Evolutionary conservation across 2,888 invertebrate species (phyloP).

Genomic region (Cephus rjabovi): DNA sequence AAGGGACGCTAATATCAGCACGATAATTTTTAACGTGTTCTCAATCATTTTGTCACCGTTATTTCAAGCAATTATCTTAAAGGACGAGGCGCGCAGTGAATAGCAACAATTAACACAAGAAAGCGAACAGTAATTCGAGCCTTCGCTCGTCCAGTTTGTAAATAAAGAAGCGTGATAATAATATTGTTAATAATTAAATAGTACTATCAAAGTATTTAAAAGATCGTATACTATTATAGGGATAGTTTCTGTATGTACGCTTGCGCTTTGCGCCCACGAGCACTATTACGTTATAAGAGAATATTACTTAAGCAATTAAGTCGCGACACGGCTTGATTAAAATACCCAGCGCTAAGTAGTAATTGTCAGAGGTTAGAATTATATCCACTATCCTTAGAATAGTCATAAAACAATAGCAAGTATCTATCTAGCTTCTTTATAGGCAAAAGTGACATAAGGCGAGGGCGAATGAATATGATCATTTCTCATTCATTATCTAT

Average conservation of each 20-base stretch:
- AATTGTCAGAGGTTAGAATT: background rate
- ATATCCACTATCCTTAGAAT: background rate
- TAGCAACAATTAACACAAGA: background rate
- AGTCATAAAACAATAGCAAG: background rate
- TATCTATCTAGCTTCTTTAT: background rate
- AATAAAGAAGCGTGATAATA: background rate
- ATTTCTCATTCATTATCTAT: background rate
- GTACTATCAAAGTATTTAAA: background rate
- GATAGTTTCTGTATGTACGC: background rate
- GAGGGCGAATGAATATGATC: background rate
- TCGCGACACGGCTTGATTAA: background rate
- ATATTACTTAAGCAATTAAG: background rate
- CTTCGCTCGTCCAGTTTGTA: constrained; percentile 2
- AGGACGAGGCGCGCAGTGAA: background rate
- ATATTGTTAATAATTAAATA: background rate
- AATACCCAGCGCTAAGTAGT: background rate
- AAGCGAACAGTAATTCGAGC: background rate
- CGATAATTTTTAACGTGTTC: constrained; percentile 29
- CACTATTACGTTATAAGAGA: background rate
- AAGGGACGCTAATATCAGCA: constrained; percentile 43
- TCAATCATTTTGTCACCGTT: background rate
- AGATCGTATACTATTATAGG: background rate
- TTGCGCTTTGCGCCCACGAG: background rate
- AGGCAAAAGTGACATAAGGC: background rate
- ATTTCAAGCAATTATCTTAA: background rate